These are phyloP conservation scores for Amyelois transitella DNA, from an alignment of 1,140 invertebrate species.

Conservation along the genomic window DNA sequence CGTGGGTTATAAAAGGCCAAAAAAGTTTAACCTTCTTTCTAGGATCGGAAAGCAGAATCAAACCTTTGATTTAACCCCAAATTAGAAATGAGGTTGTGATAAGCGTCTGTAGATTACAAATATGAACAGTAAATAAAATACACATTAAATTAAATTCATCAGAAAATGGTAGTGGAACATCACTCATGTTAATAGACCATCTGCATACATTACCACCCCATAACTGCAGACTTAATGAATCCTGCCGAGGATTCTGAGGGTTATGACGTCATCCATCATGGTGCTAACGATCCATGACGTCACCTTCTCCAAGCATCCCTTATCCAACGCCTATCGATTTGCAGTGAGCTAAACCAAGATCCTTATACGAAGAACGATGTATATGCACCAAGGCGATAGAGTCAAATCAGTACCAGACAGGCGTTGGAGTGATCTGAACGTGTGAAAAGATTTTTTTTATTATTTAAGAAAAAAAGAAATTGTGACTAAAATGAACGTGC, in stretches of 20 bases:
- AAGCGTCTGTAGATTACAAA: too few relatives aligned
- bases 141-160: too few relatives aligned
- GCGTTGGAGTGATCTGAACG: slow-evolving; percentile 40
- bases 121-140: too few relatives aligned
- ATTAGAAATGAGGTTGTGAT: too few relatives aligned
- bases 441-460: slow-evolving; percentile 20
- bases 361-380: slow-evolving; percentile 19
- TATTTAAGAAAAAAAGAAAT: not conserved
- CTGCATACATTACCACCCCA: slow-evolving; percentile 1
- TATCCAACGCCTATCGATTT: slow-evolving; percentile 21
- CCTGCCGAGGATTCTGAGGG: slow-evolving; percentile 24
- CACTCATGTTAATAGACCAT: slow-evolving; percentile 1
- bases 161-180: not conserved
- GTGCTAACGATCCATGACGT: slow-evolving; percentile 57
- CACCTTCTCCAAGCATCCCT: slow-evolving; percentile 33
- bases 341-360: slow-evolving; percentile 14
- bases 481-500: slow-evolving; percentile 48
- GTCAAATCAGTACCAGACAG: slow-evolving; percentile 36
- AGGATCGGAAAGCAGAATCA: too few relatives aligned
- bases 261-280: slow-evolving; percentile 43
- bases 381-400: slow-evolving; percentile 27
- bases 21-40: too few relatives aligned
- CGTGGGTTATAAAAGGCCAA: too few relatives aligned
- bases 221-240: slow-evolving; percentile 8
- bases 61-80: too few relatives aligned